Evolutionary conservation across 2,113 vertebrate species (phyloP).

Genomic region (Jacana jacana): DNA sequence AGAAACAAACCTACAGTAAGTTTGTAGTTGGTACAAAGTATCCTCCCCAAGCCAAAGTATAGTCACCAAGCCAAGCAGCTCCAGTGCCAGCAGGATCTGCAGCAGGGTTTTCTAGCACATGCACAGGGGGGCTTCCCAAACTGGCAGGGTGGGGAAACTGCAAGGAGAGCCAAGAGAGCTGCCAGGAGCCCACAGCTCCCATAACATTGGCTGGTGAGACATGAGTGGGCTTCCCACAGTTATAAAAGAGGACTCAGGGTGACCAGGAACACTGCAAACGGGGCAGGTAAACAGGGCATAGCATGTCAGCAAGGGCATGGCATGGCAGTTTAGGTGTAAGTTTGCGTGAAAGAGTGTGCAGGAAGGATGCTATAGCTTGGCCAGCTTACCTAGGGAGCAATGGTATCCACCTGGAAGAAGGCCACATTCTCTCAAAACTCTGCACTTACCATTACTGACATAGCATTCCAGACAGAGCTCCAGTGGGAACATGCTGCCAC

Average conservation of each 20-base stretch:
- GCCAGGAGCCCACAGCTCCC: fast-evolving
- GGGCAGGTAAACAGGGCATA: neutral
- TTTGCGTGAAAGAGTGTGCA: neutral
- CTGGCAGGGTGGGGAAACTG: fast-evolving
- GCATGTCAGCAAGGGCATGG: neutral
- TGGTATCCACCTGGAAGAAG: neutral
- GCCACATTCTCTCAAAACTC: neutral
- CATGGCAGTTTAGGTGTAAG: fast-evolving
- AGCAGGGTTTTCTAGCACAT: fast-evolving
- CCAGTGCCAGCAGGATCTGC: fast-evolving
- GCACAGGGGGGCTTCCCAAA: fast-evolving
- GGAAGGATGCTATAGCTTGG: neutral
- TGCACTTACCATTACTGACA: fast-evolving
- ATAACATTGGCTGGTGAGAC: fast-evolving
- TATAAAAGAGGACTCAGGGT: neutral
- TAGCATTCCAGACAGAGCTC: neutral
- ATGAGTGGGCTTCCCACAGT: too few relatives aligned
- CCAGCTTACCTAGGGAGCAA: neutral
- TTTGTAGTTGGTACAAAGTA: neutral
- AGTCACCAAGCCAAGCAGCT: fast-evolving
- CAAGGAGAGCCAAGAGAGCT: too few relatives aligned
- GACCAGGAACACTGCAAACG: neutral
- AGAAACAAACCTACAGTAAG: neutral
- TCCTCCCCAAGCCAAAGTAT: fast-evolving
- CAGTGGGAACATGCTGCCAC: fast-evolving